Base-by-base conservation (phyloP, 1,140 invertebrate species). In the Drosophila subobscura region DNA sequence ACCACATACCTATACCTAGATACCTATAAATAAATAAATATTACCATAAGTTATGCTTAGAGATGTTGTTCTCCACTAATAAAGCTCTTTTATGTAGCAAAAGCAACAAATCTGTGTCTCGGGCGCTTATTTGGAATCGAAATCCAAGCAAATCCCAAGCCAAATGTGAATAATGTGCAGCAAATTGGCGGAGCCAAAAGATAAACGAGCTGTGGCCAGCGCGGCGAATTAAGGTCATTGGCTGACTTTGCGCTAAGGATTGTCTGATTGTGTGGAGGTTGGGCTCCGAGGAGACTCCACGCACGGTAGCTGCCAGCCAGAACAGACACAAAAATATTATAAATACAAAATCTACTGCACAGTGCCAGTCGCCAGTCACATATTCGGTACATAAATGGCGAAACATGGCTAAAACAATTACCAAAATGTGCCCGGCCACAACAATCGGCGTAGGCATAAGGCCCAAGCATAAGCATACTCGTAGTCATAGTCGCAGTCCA, bases 331-430 rank as follows among this genome's bases (percentile, higher is more conserved):
- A 16, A 54, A 59, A 56, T 27, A 47, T 68, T 54, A 40, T 57
- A 77, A 77, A 80, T 64, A 81, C 51, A 60, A 60, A 37, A 37
- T 37, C 33, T 37, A 37, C 33, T 37, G 33, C 33, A 12, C 33
- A 37, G 33, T 37, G 33, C 33, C 33, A 37, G 33, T 37, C 33
- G 2, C 59, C 60, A 74, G 59, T 74, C 70, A 74, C 71, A 74
- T 74, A 74, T 73, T 52, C 52, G 70, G 59, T 50, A 54, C 72
- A 75, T 58, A 74, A 74, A 74, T 75, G 71, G 61, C 80, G 76
- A 86, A 86, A 86, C 81, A 86, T 86, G 81, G 83, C 77, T 78
- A 81, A 88, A 88, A 86, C 81, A 86, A 88, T 86, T 86, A 86
- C 81, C 74, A 72, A 86, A 88, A 79, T 56, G 59, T 47, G 45